Evolutionary conservation across 1,140 invertebrate genomes (phyloP).

Genomic region (Heliconius congener): DNA sequence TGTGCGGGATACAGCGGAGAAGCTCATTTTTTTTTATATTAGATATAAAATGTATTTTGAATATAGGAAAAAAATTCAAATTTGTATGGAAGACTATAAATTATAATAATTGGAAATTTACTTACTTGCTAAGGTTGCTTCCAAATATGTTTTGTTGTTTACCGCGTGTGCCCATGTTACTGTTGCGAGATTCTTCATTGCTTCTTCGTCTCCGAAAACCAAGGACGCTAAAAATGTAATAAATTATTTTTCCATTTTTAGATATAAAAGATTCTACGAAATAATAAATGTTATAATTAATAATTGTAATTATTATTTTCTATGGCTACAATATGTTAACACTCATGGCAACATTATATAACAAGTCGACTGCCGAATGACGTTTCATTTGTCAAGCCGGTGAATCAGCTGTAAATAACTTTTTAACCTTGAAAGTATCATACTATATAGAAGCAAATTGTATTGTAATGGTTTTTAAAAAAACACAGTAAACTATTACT

Average conservation of each 20-base stretch:
- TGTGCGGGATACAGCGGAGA: too few relatives aligned
- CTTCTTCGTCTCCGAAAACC: slow-evolving; percentile 61
- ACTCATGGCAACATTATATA: background rate
- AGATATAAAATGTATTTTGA: too few relatives aligned
- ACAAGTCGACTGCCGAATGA: background rate
- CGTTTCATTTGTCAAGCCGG: slow-evolving; percentile 1
- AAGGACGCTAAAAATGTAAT: slow-evolving; percentile 44
- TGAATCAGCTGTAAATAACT: slow-evolving; percentile 12
- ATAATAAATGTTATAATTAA: background rate
- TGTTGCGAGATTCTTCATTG: slow-evolving; percentile 85
- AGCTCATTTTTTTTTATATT: too few relatives aligned
- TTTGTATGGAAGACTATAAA: too few relatives aligned
- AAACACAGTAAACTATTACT: background rate
- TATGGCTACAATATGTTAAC: slow-evolving; percentile 4
- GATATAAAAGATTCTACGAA: background rate
- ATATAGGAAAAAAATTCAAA: too few relatives aligned
- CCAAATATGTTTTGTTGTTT: slow-evolving; percentile 85
- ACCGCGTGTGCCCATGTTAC: slow-evolving; percentile 93
- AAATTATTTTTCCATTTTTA: background rate
- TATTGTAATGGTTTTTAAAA: background rate
- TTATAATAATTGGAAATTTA: slow-evolving; percentile 8
- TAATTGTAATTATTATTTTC: background rate
- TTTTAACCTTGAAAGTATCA: background rate
- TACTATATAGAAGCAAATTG: background rate
- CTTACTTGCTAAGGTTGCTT: slow-evolving; percentile 83